Percentiles rank a stretch among this genome's conserved stretches.
Conservation (phyloP, 30 jellyfish, hydroid and myxozoan genomes). For the Aurelia aurita complex sp. Pacific region DNA sequence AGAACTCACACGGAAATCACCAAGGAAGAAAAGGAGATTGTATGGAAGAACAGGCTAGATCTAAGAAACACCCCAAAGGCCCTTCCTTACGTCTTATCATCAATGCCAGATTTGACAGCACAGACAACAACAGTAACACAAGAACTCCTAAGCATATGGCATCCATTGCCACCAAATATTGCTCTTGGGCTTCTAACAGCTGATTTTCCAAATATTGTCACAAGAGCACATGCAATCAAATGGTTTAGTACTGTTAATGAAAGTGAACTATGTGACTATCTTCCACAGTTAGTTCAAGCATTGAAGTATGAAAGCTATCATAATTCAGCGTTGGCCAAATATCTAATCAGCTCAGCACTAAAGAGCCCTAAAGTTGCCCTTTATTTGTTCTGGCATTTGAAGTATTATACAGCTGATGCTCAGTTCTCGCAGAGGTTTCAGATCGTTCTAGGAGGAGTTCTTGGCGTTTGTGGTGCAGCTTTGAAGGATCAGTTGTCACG, state of each 20-base stretch:
- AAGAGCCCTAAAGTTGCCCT: constrained; percentile 91
- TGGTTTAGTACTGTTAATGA: constrained; percentile 74
- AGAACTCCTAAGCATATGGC: constrained; percentile 71
- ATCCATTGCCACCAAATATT: constrained; percentile 70
- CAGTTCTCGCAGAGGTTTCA: constrained; percentile 96
- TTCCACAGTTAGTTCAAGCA: constrained; percentile 96
- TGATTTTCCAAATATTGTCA: constrained; percentile 80
- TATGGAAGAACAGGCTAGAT: constrained; percentile 74
- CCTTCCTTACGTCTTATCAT: constrained; percentile 63
- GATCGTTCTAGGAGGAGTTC: constrained; percentile 86
- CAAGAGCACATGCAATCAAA: constrained; percentile 80
- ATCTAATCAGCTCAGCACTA: constrained; percentile 67
- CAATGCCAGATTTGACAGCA: constrained; percentile 79
- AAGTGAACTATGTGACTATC: constrained; percentile 82
- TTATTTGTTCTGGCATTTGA: constrained; percentile 92
- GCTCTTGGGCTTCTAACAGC: constrained; percentile 88
- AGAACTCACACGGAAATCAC: constrained; percentile 23
- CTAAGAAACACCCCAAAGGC: constrained; percentile 70
- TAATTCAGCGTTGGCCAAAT: constrained; percentile 88
- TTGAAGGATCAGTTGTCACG: constrained; percentile 79
- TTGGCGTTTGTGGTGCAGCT: constrained; percentile 86
- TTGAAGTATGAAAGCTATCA: constrained; percentile 91
- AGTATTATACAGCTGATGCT: constrained; percentile 85
- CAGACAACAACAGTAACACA: constrained; percentile 60
- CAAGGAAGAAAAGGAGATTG: constrained; percentile 40